A percentile compares a stretch with the other conserved stretches of the same genome.
Conservation (phyloP, 2,797 vertebrate species). For the Bucorvus abyssinicus region DNA sequence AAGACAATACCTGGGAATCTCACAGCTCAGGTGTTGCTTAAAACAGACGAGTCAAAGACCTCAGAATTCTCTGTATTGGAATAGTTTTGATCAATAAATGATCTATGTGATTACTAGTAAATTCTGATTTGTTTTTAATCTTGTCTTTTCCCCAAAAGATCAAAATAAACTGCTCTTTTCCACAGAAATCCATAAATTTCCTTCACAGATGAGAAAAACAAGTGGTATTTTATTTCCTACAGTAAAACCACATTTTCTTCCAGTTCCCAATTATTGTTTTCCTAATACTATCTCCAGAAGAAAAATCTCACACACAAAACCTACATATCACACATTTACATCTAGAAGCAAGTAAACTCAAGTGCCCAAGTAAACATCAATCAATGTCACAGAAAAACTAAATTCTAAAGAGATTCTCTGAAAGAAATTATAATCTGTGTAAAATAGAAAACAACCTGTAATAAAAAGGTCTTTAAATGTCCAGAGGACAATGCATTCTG, state of each 20-base stretch:
- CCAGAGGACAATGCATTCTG: neutral
- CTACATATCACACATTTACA: neutral
- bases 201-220: neutral
- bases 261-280: neutral
- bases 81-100: neutral
- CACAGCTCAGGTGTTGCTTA: slow-evolving; percentile 22
- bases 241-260: slow-evolving; percentile 25
- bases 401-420: slow-evolving; percentile 40
- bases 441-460: slow-evolving; percentile 55
- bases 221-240: neutral
- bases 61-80: slow-evolving; percentile 11
- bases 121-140: slow-evolving; percentile 16
- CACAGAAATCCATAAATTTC: slow-evolving; percentile 2
- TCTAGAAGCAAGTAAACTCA: neutral
- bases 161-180: slow-evolving; percentile 41
- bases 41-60: slow-evolving; percentile 17
- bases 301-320: neutral
- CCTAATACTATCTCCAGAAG: slow-evolving; percentile 12
- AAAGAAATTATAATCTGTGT: slow-evolving; percentile 27
- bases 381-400: neutral
- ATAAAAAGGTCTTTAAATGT: slow-evolving; percentile 63
- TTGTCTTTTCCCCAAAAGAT: slow-evolving; percentile 2
- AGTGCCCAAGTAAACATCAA: neutral
- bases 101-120: slow-evolving; percentile 23
- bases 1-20: neutral